Evolutionary conservation across 2,113 vertebrate species (phyloP).

Genomic region (Sylvilagus bachmani): DNA sequence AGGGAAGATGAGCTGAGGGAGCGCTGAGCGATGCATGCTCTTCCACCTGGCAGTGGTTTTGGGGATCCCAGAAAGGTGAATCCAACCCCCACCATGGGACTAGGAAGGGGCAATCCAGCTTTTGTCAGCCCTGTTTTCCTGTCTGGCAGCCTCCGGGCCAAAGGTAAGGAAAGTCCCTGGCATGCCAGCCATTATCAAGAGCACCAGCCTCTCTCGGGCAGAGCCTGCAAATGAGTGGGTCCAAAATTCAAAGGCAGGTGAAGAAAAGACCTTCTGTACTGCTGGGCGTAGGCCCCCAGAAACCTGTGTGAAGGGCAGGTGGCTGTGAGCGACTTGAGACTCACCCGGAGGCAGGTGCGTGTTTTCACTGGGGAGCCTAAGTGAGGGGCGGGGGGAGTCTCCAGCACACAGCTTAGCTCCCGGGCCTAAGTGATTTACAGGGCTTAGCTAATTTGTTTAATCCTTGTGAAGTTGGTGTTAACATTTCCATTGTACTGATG

Average conservation of each 20-base stretch:
- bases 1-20: neutral
- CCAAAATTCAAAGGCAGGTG: neutral
- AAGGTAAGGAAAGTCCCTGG: conserved; percentile 7
- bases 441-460: neutral
- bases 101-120: neutral
- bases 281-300: neutral
- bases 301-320: neutral
- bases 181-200: neutral
- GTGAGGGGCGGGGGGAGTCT: neutral
- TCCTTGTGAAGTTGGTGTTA: neutral
- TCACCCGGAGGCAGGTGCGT: neutral
- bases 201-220: neutral
- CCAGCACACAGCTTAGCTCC: neutral
- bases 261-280: conserved; percentile 34
- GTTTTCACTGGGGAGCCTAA: no score
- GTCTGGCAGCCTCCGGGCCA: neutral
- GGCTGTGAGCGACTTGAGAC: neutral
- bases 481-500: neutral
- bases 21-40: fast-evolving
- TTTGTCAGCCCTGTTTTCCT: neutral
- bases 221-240: neutral
- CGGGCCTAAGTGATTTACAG: neutral
- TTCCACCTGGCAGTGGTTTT: neutral
- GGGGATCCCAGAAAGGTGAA: neutral
- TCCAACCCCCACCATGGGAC: no score